Evolutionary conservation across 2,888 invertebrate species (phyloP).

Genomic region (Hypolimnas misippus): DNA sequence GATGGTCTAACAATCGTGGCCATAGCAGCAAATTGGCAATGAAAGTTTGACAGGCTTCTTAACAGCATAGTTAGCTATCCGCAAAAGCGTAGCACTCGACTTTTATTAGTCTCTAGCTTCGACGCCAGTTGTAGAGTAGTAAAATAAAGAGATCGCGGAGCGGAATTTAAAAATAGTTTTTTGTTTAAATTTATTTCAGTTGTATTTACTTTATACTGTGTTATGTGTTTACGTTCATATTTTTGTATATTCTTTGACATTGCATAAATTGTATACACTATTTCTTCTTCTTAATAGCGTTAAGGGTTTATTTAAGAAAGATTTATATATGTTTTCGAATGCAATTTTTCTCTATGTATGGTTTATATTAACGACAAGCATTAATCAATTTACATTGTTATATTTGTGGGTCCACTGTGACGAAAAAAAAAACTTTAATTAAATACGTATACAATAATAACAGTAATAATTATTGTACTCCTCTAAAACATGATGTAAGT

Average conservation of each 20-base stretch:
- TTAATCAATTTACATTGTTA: too few relatives aligned
- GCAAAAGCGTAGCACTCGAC: slow-evolving; percentile 45
- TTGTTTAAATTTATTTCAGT: background rate
- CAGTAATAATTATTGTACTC: background rate
- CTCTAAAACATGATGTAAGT: slow-evolving; percentile 21
- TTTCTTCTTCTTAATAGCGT: too few relatives aligned
- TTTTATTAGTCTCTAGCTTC: slow-evolving; percentile 32
- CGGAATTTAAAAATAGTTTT: background rate
- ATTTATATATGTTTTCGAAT: too few relatives aligned
- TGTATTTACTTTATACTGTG: background rate
- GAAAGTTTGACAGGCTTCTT: slow-evolving; percentile 46
- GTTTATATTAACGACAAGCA: too few relatives aligned
- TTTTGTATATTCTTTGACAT: too few relatives aligned
- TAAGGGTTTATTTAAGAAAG: too few relatives aligned
- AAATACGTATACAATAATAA: background rate
- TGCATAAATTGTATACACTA: too few relatives aligned
- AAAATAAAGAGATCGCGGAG: background rate
- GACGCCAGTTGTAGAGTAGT: slow-evolving; percentile 5
- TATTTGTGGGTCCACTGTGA: too few relatives aligned
- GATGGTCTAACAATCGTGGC: slow-evolving; percentile 25
- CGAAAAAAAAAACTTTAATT: too few relatives aligned
- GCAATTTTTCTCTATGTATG: too few relatives aligned
- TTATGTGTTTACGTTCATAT: too few relatives aligned
- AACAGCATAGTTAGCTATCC: slow-evolving; percentile 49
- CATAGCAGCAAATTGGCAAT: slow-evolving; percentile 35